A percentile compares a stretch with the other conserved stretches of the same genome.
Conservation (phyloP, 2,888 invertebrate species). For the Criorhina ranunculi region DNA sequence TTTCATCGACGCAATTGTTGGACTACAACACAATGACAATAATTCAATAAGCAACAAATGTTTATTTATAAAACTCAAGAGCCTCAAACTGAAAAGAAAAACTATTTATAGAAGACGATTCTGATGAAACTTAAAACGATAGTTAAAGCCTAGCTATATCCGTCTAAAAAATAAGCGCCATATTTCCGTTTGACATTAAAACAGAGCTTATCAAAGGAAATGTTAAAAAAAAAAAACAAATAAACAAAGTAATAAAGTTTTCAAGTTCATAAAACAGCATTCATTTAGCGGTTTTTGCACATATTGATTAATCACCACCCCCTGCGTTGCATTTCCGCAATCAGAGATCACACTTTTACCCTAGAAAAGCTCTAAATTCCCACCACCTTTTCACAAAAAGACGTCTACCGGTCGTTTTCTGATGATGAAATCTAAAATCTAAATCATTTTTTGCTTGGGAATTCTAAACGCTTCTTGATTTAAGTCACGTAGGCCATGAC, state of each 20-base stretch:
- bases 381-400: neutral
- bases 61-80: conserved; percentile 1
- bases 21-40: neutral
- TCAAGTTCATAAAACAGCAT: conserved; percentile 12
- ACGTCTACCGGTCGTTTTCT: neutral
- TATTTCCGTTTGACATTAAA: conserved; percentile 4
- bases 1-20: neutral
- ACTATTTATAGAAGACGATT: neutral
- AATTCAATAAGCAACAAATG: neutral
- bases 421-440: conserved; percentile 40
- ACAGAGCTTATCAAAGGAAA: conserved; percentile 7
- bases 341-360: no score
- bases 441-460: conserved; percentile 19
- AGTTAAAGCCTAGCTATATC: neutral
- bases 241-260: conserved; percentile 7
- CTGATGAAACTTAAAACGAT: neutral
- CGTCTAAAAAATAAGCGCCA: neutral
- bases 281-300: no score
- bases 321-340: neutral
- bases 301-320: neutral
- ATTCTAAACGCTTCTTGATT: conserved; percentile 47
- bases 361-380: no score
- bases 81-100: no score
- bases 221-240: neutral
- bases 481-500: conserved; percentile 58